Conservation (phyloP, 2,113 vertebrate species). For the Abramis brama region DNA sequence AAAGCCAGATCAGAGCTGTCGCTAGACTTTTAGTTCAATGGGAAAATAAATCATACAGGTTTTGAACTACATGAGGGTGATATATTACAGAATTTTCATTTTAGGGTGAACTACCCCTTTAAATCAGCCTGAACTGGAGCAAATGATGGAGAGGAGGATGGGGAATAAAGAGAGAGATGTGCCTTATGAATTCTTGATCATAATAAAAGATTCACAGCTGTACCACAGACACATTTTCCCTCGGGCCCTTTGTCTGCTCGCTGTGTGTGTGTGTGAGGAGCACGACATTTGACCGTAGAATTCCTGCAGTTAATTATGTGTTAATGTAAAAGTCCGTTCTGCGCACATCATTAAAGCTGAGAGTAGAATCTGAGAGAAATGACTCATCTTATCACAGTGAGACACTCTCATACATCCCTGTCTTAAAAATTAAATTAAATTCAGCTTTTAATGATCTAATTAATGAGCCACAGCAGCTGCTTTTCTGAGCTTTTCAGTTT, state of each 20-base stretch:
- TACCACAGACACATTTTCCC: conserved; percentile 11
- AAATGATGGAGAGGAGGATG: neutral
- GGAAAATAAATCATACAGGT: neutral
- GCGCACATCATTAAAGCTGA: neutral
- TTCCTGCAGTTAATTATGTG: conserved; percentile 14
- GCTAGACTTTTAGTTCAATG: neutral
- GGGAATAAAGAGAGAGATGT: neutral
- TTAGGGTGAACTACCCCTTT: neutral
- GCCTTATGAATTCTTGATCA: conserved; percentile 47
- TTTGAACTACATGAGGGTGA: neutral
- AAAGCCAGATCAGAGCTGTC: neutral
- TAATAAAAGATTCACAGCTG: conserved; percentile 47
- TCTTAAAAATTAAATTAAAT: conserved; percentile 12
- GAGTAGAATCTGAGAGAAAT: neutral
- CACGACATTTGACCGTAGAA: neutral
- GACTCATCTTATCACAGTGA: neutral
- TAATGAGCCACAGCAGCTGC: conserved; percentile 13
- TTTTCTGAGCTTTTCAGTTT: neutral
- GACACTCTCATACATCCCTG: conserved; percentile 5
- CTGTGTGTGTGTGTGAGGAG: conserved; percentile 19
- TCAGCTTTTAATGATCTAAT: neutral
- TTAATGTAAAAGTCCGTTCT: neutral
- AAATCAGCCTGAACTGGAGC: neutral
- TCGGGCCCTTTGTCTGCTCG: conserved; percentile 24
- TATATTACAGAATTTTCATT: neutral